phyloP scores from a whole-genome alignment of 2,113 vertebrate species.

The Scomber japonicus region DNA sequence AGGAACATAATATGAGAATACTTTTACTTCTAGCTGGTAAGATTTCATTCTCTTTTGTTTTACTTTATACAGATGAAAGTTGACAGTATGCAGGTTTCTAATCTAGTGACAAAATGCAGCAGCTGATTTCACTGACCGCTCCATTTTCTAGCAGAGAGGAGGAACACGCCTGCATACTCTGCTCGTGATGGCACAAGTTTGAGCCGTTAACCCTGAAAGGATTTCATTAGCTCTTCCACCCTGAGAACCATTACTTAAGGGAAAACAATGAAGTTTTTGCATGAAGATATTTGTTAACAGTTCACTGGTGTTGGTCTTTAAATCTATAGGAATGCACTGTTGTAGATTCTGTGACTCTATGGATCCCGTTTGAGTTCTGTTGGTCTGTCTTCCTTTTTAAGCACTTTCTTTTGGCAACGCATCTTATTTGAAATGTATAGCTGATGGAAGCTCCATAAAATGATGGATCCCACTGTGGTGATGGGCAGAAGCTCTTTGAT shows the following conservation, averaged over 20 bases:
- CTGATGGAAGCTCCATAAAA: background rate
- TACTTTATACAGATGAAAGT: background rate
- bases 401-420: too few relatives aligned
- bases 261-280: background rate
- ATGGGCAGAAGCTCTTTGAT: too few relatives aligned
- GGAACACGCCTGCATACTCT: conserved; percentile 17
- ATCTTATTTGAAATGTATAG: too few relatives aligned
- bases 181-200: conserved; percentile 37
- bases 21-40: conserved; percentile 79
- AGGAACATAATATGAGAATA: conserved; percentile 65
- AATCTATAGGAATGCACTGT: too few relatives aligned
- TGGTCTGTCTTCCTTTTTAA: too few relatives aligned
- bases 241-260: background rate
- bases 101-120: background rate
- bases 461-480: background rate
- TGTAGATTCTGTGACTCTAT: too few relatives aligned
- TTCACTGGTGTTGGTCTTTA: background rate
- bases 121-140: background rate
- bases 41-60: conserved; percentile 1
- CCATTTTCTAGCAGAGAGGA: background rate
- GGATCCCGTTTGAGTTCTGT: too few relatives aligned
- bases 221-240: background rate
- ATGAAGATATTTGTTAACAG: background rate
- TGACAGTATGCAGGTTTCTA: background rate
- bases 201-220: background rate